phyloP scores from a whole-genome alignment of 1,140 invertebrate genomes.

The Chrysopa pallens region DNA sequence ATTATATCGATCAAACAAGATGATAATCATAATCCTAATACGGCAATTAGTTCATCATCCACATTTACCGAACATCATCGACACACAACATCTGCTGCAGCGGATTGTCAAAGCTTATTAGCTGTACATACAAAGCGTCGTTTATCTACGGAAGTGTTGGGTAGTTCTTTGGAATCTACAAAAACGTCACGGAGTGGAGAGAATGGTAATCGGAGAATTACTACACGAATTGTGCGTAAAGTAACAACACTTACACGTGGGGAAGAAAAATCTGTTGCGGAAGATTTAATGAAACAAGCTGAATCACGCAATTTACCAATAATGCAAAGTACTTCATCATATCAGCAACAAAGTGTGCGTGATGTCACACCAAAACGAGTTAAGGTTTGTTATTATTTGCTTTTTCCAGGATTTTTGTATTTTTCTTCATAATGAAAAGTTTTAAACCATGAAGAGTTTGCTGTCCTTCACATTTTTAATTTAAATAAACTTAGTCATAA shows the following conservation, averaged over 20 bases:
- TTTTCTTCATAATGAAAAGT: too few relatives aligned
- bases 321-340: too few relatives aligned
- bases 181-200: conserved; percentile 57
- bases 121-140: conserved; percentile 64
- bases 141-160: conserved; percentile 66
- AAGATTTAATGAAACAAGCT: conserved; percentile 41
- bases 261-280: conserved; percentile 56
- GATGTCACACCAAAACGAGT: too few relatives aligned
- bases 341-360: too few relatives aligned
- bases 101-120: conserved; percentile 35
- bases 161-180: conserved; percentile 61
- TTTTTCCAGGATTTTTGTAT: too few relatives aligned
- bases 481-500: too few relatives aligned
- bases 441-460: too few relatives aligned
- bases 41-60: conserved; percentile 6
- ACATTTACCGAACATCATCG: conserved; percentile 21
- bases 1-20: too few relatives aligned
- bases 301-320: conserved; percentile 14
- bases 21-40: too few relatives aligned
- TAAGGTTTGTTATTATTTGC: too few relatives aligned
- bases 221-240: conserved; percentile 72
- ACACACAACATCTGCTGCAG: conserved; percentile 19
- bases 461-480: too few relatives aligned
- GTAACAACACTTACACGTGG: conserved; percentile 77
- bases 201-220: conserved; percentile 59